Evolutionary conservation across 2,797 vertebrate genomes (phyloP).

Genomic region (Pseudochirops corinnae): DNA sequence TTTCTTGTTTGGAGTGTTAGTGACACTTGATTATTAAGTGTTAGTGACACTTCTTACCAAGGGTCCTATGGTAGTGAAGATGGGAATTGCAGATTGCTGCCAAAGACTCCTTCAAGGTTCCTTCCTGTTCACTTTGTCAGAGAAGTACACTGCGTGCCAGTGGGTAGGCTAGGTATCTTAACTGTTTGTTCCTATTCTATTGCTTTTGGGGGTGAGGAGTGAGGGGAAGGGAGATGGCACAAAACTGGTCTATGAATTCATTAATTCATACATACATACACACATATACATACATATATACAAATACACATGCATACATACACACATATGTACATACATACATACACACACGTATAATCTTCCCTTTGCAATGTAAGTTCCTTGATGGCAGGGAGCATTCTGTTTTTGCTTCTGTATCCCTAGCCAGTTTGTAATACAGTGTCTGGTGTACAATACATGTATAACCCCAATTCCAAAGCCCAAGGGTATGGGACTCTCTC

Average conservation of each 20-base stretch:
- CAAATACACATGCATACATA: too few relatives aligned
- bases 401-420: neutral
- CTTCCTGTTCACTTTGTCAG: neutral
- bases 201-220: neutral
- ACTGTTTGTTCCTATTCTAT: neutral
- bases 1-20: conserved; percentile 48
- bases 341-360: neutral
- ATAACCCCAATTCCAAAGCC: neutral
- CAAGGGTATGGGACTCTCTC: neutral
- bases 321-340: too few relatives aligned
- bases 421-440: neutral
- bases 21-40: neutral
- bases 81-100: neutral
- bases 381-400: neutral
- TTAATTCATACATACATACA: too few relatives aligned
- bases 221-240: neutral
- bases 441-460: neutral
- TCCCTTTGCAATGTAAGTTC: neutral
- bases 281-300: too few relatives aligned
- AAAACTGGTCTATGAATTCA: neutral
- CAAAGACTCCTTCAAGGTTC: neutral
- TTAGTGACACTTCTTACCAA: neutral
- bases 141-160: neutral
- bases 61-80: neutral
- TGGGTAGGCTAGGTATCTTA: neutral